These are phyloP conservation scores for Drosophila sordidapex DNA, from an alignment of 2,888 invertebrate species.

Conservation along the genomic window DNA sequence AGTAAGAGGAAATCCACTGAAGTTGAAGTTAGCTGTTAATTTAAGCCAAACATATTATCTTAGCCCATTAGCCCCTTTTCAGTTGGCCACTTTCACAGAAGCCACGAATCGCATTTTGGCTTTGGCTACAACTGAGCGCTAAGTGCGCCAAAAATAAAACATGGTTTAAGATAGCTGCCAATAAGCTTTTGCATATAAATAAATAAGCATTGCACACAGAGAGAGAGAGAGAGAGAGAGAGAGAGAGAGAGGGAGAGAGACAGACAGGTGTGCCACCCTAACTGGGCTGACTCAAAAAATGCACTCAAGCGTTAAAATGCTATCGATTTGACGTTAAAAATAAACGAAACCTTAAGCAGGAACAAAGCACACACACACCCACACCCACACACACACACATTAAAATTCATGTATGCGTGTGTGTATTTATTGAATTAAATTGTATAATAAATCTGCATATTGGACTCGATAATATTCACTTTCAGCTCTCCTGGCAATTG, in stretches of 20 bases:
- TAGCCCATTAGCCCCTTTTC: not conserved
- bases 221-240: not conserved
- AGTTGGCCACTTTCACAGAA: not conserved
- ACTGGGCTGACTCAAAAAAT: constrained; percentile 46
- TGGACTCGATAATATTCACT: not conserved
- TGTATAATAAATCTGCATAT: not conserved
- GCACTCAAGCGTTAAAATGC: constrained; percentile 74
- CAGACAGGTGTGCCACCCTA: constrained; percentile 31
- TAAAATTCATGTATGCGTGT: not conserved
- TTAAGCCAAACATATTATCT: not conserved
- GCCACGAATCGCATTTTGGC: not conserved
- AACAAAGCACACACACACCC: constrained; percentile 7
- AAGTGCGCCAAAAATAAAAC: constrained; percentile 14
- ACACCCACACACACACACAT: constrained; percentile 5
- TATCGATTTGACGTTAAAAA: constrained; percentile 75
- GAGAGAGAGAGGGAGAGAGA: not conserved
- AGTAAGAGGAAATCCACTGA: not conserved
- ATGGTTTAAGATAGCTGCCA: constrained; percentile 17
- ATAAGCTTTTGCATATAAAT: constrained; percentile 44
- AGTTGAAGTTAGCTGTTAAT: not conserved
- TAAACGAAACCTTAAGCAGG: constrained; percentile 43
- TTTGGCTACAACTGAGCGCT: not conserved
- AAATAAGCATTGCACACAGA: constrained; percentile 14
- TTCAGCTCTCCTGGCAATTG: not conserved
- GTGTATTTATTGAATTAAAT: not conserved